Evolutionary conservation across 2,113 vertebrate species (phyloP).

Genomic region (Carettochelys insculpta): DNA sequence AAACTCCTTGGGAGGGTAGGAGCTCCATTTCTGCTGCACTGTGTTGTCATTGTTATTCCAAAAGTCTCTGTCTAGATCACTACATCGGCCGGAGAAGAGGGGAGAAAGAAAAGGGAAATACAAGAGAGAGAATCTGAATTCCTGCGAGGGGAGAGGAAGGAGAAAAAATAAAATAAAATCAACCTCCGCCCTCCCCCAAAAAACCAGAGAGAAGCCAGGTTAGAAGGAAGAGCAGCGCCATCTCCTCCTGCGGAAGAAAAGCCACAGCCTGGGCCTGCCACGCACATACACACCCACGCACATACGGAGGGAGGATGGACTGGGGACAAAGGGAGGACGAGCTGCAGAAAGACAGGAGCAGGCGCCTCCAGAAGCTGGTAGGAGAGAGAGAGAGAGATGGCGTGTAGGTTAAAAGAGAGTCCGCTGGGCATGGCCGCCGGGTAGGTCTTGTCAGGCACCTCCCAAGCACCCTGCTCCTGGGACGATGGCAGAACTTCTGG

Average conservation of each 20-base stretch:
- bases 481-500: not conserved
- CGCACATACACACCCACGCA: not conserved
- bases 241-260: constrained; percentile 62
- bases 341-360: constrained; percentile 55
- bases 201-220: constrained; percentile 8
- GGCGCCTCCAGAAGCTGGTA: constrained; percentile 57
- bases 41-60: constrained; percentile 99
- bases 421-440: not conserved
- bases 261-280: not conserved
- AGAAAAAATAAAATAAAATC: not conserved
- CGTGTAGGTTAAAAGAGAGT: not conserved
- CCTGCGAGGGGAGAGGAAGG: constrained; percentile 61
- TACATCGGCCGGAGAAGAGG: constrained; percentile 85
- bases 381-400: constrained; percentile 66
- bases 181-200: not conserved
- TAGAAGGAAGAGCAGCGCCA: not conserved
- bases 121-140: constrained; percentile 79
- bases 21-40: constrained; percentile 99
- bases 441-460: not conserved
- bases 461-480: not conserved
- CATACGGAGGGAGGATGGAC: not conserved
- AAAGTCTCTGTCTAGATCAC: constrained; percentile 99
- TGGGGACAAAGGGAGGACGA: not conserved
- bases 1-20: constrained; percentile 99
- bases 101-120: constrained; percentile 82